These are phyloP conservation scores for Remorina albescens DNA, from an alignment of 2,797 vertebrate genomes.

Conservation along the genomic window DNA sequence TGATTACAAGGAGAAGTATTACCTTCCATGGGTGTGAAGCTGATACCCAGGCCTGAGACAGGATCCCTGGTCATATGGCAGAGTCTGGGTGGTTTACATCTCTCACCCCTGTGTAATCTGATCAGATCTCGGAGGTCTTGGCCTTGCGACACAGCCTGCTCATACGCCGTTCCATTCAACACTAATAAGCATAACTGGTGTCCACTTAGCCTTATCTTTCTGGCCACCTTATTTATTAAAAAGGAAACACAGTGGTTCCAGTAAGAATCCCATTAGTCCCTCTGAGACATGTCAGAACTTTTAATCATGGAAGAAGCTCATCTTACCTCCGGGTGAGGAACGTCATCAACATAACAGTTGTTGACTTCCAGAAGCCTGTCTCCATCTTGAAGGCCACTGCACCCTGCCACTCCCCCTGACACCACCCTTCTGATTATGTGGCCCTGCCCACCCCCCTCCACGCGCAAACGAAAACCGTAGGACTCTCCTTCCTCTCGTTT, in stretches of 20 bases:
- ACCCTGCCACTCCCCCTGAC: constrained; percentile 85
- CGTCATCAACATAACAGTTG: constrained; percentile 82
- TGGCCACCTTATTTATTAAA: constrained; percentile 85
- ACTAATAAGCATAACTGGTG: constrained; percentile 88
- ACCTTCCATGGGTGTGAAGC: constrained; percentile 84
- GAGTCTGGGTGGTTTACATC: constrained; percentile 85
- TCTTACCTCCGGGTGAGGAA: constrained; percentile 78
- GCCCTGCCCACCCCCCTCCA: constrained; percentile 67
- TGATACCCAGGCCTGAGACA: constrained; percentile 88
- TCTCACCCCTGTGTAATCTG: constrained; percentile 55
- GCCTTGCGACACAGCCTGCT: constrained; percentile 73
- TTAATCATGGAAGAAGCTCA: background rate
- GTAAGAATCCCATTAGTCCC: background rate
- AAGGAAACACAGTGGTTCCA: background rate
- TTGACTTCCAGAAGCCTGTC: constrained; percentile 94
- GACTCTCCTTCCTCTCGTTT: constrained; percentile 79
- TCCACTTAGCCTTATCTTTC: constrained; percentile 88
- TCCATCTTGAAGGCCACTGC: constrained; percentile 87
- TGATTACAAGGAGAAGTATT: constrained; percentile 9
- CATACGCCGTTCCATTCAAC: constrained; percentile 80
- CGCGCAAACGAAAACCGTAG: constrained; percentile 77
- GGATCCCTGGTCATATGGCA: constrained; percentile 87
- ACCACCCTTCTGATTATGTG: constrained; percentile 86
- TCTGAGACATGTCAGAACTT: background rate
- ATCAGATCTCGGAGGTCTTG: constrained; percentile 68